These are phyloP conservation scores for Drosophila aldrichi DNA, from an alignment of 2,888 invertebrate species.

Conservation along the genomic window DNA sequence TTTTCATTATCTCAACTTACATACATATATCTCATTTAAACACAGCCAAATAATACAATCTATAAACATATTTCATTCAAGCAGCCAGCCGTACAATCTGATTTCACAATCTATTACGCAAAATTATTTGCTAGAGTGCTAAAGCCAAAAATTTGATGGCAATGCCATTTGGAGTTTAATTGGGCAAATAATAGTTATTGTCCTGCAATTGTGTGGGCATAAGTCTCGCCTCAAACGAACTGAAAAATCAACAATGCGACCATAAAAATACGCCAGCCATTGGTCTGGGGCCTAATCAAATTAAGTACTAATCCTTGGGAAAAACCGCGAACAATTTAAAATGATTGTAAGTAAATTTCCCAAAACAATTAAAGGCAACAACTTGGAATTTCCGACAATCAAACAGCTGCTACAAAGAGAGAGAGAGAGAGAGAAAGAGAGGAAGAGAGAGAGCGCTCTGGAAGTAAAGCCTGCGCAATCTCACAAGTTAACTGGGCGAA, in stretches of 20 bases:
- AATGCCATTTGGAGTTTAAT: slow-evolving; percentile 40
- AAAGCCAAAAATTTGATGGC: not conserved
- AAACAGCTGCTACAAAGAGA: slow-evolving; percentile 38
- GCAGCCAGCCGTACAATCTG: not conserved
- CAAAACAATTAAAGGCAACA: slow-evolving; percentile 74
- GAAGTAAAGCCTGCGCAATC: slow-evolving; percentile 27
- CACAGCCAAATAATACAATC: not conserved
- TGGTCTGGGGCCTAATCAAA: slow-evolving; percentile 76
- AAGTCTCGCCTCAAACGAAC: slow-evolving; percentile 59
- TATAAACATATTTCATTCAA: not conserved
- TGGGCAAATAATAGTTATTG: slow-evolving; percentile 65
- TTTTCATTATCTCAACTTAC: no score
- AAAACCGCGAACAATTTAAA: slow-evolving; percentile 81
- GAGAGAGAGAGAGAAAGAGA: slow-evolving; percentile 1
- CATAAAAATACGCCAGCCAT: slow-evolving; percentile 54
- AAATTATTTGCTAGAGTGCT: slow-evolving; percentile 10
- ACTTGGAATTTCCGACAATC: slow-evolving; percentile 44
- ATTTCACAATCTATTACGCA: slow-evolving; percentile 11
- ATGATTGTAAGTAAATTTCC: slow-evolving; percentile 82
- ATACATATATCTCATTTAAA: no score
- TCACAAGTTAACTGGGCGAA: slow-evolving; percentile 18
- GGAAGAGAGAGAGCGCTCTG: not conserved
- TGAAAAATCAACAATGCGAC: slow-evolving; percentile 61
- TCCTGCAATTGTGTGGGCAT: slow-evolving; percentile 25
- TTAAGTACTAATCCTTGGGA: slow-evolving; percentile 80